Conservation (phyloP, 35 echinoderm and acorn worm genomes). For the Diadema setosum region DNA sequence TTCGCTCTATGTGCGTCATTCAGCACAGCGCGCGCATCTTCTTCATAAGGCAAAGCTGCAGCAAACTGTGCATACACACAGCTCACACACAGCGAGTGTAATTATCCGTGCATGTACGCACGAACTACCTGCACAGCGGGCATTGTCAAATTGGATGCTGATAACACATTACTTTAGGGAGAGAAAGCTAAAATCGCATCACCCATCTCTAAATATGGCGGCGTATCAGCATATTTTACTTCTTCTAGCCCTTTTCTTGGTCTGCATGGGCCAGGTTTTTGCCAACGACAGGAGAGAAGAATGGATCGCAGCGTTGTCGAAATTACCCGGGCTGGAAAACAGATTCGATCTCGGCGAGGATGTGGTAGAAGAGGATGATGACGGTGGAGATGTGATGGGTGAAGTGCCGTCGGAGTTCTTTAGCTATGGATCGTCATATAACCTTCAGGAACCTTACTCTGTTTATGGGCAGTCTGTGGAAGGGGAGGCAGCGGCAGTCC, state of each 20-base stretch:
- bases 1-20: too few relatives aligned
- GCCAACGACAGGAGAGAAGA: background rate
- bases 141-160: too few relatives aligned
- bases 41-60: too few relatives aligned
- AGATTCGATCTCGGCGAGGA: background rate
- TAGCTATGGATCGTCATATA: background rate
- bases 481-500: too few relatives aligned
- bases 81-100: too few relatives aligned
- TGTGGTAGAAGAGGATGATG: background rate
- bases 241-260: background rate
- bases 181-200: background rate
- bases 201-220: background rate
- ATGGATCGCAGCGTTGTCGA: background rate
- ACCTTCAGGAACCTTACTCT: background rate
- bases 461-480: background rate
- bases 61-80: too few relatives aligned
- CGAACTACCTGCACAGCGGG: background rate
- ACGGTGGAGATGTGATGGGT: background rate
- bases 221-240: background rate
- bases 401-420: background rate
- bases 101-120: background rate
- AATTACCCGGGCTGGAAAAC: background rate
- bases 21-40: too few relatives aligned
- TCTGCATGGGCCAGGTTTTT: background rate
- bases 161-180: background rate